Conservation (phyloP, 2,888 invertebrate genomes). For the Saturnia japonica region DNA sequence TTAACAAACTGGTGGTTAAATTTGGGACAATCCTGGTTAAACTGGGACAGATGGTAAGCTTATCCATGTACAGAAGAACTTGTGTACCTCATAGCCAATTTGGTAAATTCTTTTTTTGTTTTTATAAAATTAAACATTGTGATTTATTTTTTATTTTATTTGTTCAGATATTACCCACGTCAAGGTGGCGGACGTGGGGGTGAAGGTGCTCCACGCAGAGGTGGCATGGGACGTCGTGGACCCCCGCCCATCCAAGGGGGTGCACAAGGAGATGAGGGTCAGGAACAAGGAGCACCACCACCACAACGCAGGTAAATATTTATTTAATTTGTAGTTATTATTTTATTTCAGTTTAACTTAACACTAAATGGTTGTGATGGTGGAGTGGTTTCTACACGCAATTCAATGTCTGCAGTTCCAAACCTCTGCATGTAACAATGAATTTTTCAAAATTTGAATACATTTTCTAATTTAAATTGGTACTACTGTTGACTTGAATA, state of each 20-base stretch:
- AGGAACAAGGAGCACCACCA: conserved; percentile 66
- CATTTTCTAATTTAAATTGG: too few relatives aligned
- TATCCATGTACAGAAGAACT: too few relatives aligned
- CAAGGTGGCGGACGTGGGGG: conserved; percentile 78
- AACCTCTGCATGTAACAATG: too few relatives aligned
- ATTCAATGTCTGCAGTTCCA: too few relatives aligned
- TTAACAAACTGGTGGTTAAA: too few relatives aligned
- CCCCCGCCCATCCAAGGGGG: conserved; percentile 72
- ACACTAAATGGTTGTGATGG: too few relatives aligned
- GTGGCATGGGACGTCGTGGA: conserved; percentile 82
- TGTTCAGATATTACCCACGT: conserved; percentile 71
- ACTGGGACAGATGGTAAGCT: too few relatives aligned
- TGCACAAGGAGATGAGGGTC: conserved; percentile 74
- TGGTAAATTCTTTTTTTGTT: neutral
- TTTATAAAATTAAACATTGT: neutral
- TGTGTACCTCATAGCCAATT: too few relatives aligned
- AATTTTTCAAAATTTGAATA: too few relatives aligned
- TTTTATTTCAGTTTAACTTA: conserved; percentile 21
- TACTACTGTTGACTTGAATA: too few relatives aligned
- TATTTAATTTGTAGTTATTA: neutral
- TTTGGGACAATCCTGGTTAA: too few relatives aligned
- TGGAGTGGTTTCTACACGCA: too few relatives aligned
- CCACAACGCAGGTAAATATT: conserved; percentile 67
- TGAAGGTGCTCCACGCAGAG: conserved; percentile 83
- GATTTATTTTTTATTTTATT: conserved; percentile 12